These are phyloP conservation scores for Heliothis subflexa DNA, from an alignment of 1,140 invertebrate genomes.

Conservation along the genomic window DNA sequence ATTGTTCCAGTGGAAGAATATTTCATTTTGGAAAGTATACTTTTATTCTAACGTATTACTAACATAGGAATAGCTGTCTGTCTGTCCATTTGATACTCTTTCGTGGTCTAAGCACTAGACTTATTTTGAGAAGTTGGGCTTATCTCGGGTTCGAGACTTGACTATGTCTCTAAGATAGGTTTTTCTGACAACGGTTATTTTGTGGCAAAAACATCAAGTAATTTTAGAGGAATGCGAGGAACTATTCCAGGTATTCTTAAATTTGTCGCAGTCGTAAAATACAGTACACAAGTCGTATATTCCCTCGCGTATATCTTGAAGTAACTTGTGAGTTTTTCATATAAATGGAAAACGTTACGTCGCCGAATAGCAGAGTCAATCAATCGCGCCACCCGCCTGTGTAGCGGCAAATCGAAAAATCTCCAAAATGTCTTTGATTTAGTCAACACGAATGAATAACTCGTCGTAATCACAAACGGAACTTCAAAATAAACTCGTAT, in stretches of 20 bases:
- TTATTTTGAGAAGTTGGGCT: too few relatives aligned
- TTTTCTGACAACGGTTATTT: too few relatives aligned
- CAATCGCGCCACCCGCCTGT: constrained; percentile 62
- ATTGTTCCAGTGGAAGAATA: too few relatives aligned
- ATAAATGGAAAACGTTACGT: constrained; percentile 67
- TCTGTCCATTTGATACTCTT: too few relatives aligned
- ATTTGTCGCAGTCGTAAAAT: constrained; percentile 27
- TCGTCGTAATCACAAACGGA: constrained; percentile 49
- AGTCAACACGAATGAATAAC: constrained; percentile 54
- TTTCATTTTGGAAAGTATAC: too few relatives aligned
- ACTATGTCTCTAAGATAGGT: too few relatives aligned
- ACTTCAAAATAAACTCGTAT: background rate
- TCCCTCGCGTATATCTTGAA: constrained; percentile 42
- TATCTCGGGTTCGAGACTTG: too few relatives aligned
- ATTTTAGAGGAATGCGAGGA: too few relatives aligned
- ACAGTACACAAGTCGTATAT: constrained; percentile 17
- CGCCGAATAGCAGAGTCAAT: constrained; percentile 62
- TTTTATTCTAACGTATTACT: too few relatives aligned
- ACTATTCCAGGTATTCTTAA: background rate
- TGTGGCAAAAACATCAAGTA: too few relatives aligned
- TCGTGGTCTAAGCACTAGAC: too few relatives aligned
- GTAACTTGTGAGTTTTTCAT: constrained; percentile 64
- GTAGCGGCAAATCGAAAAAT: constrained; percentile 69
- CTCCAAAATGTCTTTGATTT: constrained; percentile 62
- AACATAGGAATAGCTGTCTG: too few relatives aligned